Base-by-base conservation (phyloP, 2,113 vertebrate species). In the Myotis yumanensis region DNA sequence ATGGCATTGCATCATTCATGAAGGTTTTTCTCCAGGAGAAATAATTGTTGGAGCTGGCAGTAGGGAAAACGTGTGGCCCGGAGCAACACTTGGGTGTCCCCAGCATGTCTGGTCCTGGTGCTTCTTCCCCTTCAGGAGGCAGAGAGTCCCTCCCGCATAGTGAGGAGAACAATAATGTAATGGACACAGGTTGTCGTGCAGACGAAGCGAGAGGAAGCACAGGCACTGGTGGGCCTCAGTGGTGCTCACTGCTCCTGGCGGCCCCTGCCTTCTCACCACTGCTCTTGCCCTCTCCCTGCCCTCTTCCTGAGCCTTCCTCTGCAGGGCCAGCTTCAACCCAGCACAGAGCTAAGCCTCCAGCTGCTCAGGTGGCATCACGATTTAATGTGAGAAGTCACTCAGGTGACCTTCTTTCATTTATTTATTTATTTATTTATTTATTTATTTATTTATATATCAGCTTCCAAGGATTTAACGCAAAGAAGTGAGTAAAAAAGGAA, bases 161-260 rank as follows among this genome's bases (percentile, higher is more conserved):
- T 22, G 72, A 62, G 28, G 73, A n/a, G 40, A 28, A 23, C 6
- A 9, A 3, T 16, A 15, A 5, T 6, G 0, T 48, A 48, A 48
- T 11, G 4, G 62, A 28, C 3, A 11, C 0, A 14, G 79, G 48
- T 10, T 32, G 23, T 12, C 3, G 1, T 71, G 20, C 59, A 16
- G 20, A 15, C 5, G 3, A 1, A 5, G 16, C 1, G 9, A 80
- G 54, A 23, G 2, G 35, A 73, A 54, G 5, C n/a, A 0, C 22
- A 8, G 54, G 23, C 22, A 8, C 54, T 5, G 20, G 54, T 57
- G 54, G 54, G 57, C 57, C 57, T 59, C 1, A 6, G 22, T 16
- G 59, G 30, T 2, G 18, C 8, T 2, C 0, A 2, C 51, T 71
- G 16, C 1, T 46, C 5, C 18, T 4, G 12, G 3, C 1, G 5